These are phyloP conservation scores for Centropyge bicolor DNA, from an alignment of 2,797 vertebrate species.

Conservation along the genomic window DNA sequence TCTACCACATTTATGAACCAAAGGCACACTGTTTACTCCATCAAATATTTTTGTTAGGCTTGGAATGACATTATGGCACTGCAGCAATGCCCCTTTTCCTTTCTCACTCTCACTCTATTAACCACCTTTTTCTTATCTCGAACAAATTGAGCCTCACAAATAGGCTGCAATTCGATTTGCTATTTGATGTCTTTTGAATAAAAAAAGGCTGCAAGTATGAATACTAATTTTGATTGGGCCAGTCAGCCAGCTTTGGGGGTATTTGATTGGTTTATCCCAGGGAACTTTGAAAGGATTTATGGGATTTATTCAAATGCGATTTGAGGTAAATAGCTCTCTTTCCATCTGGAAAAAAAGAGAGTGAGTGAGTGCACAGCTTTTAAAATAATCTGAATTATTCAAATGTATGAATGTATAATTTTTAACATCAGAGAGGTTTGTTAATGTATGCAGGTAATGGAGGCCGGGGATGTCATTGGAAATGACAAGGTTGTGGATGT, in stretches of 20 bases:
- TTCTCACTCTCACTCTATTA: slow-evolving; percentile 62
- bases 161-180: slow-evolving; percentile 73
- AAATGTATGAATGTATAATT: slow-evolving; percentile 82
- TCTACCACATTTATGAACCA: slow-evolving; percentile 61
- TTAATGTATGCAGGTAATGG: slow-evolving; percentile 81
- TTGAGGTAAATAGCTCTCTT: slow-evolving; percentile 79
- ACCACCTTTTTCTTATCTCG: slow-evolving; percentile 72
- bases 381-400: slow-evolving; percentile 84
- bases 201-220: slow-evolving; percentile 59
- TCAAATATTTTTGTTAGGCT: slow-evolving; percentile 68
- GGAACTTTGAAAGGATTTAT: slow-evolving; percentile 80
- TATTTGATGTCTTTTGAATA: slow-evolving; percentile 75
- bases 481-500: slow-evolving; percentile 67
- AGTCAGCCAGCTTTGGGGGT: slow-evolving; percentile 54
- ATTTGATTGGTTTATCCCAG: slow-evolving; percentile 79
- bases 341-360: slow-evolving; percentile 64
- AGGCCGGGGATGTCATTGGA: slow-evolving; percentile 70
- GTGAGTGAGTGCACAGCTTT: slow-evolving; percentile 76
- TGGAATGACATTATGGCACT: slow-evolving; percentile 64
- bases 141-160: slow-evolving; percentile 74
- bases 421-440: slow-evolving; percentile 75
- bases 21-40: slow-evolving; percentile 56
- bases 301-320: slow-evolving; percentile 81
- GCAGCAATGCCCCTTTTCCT: slow-evolving; percentile 38
- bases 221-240: slow-evolving; percentile 79